phyloP scores from a whole-genome alignment of 2,113 vertebrate species.

The Coreoperca whiteheadi region DNA sequence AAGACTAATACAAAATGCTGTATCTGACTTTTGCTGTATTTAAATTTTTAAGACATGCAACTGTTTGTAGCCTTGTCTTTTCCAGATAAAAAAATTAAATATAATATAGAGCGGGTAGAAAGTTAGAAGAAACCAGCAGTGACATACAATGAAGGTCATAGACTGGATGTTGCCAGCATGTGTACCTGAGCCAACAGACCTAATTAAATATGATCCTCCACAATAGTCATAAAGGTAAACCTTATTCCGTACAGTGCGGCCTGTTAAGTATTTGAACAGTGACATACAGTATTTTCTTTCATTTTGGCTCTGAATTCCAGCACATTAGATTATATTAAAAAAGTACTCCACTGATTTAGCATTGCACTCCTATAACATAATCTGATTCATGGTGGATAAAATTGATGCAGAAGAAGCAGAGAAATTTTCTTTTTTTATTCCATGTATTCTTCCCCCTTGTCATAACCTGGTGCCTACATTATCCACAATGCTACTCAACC shows the following conservation, averaged over 20 bases:
- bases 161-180: conserved; percentile 5
- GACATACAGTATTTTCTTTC: background rate
- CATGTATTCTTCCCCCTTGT: background rate
- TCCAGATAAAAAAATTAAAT: background rate
- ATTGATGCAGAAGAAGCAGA: background rate
- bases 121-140: background rate
- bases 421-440: background rate
- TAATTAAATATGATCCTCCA: conserved; percentile 32
- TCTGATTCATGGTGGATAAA: no score
- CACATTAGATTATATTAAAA: background rate
- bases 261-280: background rate
- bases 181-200: conserved; percentile 15
- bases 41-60: background rate
- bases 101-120: background rate
- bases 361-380: background rate
- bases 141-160: conserved; percentile 46
- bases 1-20: background rate
- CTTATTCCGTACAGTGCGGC: background rate
- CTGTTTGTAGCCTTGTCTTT: background rate
- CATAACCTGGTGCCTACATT: background rate
- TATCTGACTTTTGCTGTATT: background rate
- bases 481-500: background rate
- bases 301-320: background rate
- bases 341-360: background rate
- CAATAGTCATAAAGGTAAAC: conserved; percentile 1